Conservation (phyloP, 2,797 vertebrate species). For the Lepus townsendii region DNA sequence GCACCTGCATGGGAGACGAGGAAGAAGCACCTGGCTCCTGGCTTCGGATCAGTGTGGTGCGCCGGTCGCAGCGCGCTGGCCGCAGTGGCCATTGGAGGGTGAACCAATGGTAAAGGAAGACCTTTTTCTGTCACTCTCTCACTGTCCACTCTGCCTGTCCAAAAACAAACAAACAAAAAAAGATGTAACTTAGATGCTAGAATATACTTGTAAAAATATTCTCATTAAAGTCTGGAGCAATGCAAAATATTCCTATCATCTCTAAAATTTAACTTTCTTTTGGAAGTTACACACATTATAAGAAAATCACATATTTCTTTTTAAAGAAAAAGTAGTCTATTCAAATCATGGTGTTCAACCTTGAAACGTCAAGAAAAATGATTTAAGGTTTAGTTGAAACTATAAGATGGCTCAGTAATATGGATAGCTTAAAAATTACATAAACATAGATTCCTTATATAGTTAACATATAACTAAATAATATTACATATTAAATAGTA, state of each 20-base stretch:
- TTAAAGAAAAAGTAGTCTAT: background rate
- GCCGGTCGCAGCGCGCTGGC: no score
- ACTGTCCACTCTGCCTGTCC: no score
- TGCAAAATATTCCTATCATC: background rate
- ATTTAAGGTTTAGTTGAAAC: background rate
- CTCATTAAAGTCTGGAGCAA: background rate
- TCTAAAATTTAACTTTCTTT: background rate
- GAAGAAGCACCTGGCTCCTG: no score
- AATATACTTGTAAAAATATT: background rate
- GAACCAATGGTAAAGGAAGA: no score
- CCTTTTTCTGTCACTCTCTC: no score
- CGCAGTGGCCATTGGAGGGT: no score
- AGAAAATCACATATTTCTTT: background rate
- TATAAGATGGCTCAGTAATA: background rate
- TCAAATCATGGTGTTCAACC: background rate
- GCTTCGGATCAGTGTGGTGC: no score
- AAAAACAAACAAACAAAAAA: no score
- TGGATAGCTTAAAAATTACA: background rate
- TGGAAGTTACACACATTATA: background rate
- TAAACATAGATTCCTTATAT: background rate
- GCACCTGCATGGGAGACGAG: no score
- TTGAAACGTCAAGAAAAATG: background rate
- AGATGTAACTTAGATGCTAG: background rate
- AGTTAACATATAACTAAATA: background rate
- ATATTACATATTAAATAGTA: background rate